Percentiles rank a stretch among this genome's conserved stretches.
phyloP scores from a whole-genome alignment of 1,140 invertebrate species.

The Listronotus oregonensis region DNA sequence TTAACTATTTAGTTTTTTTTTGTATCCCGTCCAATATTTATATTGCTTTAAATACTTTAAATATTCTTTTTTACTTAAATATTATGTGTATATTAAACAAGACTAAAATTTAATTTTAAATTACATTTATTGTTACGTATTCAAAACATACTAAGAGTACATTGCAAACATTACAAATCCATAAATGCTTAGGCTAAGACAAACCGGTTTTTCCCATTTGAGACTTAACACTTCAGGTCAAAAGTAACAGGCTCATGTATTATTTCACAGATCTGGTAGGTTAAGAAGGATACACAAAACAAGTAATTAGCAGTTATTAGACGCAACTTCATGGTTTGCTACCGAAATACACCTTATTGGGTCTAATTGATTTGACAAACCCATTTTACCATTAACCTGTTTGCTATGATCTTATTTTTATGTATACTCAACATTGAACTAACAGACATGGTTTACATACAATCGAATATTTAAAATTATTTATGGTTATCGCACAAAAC shows the following conservation, averaged over 20 bases:
- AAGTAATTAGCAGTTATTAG: slow-evolving; percentile 54
- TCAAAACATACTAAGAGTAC: no score
- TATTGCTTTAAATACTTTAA: no score
- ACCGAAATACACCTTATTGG: slow-evolving; percentile 51
- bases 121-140: no score
- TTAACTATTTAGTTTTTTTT: no score
- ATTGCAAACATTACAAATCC: background rate
- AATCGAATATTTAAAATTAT: slow-evolving; percentile 8
- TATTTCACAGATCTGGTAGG: slow-evolving; percentile 43
- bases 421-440: slow-evolving; percentile 22
- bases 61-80: no score
- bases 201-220: slow-evolving; percentile 19
- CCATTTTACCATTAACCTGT: slow-evolving; percentile 43
- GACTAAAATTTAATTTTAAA: no score
- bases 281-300: slow-evolving; percentile 37
- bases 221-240: slow-evolving; percentile 51
- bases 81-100: no score
- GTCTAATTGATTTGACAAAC: slow-evolving; percentile 51
- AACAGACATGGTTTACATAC: slow-evolving; percentile 23
- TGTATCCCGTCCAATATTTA: no score
- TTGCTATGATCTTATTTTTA: slow-evolving; percentile 37
- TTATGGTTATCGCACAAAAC: no score
- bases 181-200: slow-evolving; percentile 16
- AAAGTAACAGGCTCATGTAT: slow-evolving; percentile 51
- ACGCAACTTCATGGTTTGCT: slow-evolving; percentile 50